These are phyloP conservation scores for Onychostruthus taczanowskii DNA, from an alignment of 2,113 vertebrate species.

Conservation along the genomic window DNA sequence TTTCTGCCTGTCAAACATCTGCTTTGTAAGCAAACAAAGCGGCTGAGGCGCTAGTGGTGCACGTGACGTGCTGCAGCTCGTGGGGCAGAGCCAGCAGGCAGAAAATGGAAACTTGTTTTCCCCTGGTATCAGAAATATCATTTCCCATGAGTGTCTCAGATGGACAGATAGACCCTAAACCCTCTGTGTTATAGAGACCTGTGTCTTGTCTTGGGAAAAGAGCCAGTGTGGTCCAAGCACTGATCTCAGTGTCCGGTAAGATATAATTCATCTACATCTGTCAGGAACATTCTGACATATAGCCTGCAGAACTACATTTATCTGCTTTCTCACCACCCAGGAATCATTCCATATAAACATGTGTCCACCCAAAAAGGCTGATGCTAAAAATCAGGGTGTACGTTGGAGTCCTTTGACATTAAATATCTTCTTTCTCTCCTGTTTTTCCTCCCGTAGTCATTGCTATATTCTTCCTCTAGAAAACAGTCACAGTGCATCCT, in stretches of 20 bases:
- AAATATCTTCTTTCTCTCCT: neutral
- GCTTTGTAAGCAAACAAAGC: constrained; percentile 57
- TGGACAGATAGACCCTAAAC: neutral
- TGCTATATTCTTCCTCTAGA: neutral
- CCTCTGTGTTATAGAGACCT: neutral
- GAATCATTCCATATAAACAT: neutral
- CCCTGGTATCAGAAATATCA: neutral
- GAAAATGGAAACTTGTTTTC: neutral
- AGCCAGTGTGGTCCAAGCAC: neutral
- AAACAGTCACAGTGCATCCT: neutral
- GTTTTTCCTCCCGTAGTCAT: neutral
- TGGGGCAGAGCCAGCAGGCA: neutral
- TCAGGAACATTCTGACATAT: constrained; percentile 5
- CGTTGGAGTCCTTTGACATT: neutral
- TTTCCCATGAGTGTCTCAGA: neutral
- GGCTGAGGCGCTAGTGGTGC: neutral
- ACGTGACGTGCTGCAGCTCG: neutral
- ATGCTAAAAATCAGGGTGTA: neutral
- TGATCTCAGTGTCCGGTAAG: constrained; percentile 24
- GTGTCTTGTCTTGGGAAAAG: neutral
- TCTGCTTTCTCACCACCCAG: neutral
- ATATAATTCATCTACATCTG: constrained; percentile 7
- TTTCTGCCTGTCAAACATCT: constrained; percentile 62
- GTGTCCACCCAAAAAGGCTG: neutral
- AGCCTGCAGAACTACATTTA: neutral